Evolutionary conservation across 2,888 invertebrate genomes (phyloP), one percentile per base, ranked within the genome.

Genomic region (Pandemis corylana): DNA sequence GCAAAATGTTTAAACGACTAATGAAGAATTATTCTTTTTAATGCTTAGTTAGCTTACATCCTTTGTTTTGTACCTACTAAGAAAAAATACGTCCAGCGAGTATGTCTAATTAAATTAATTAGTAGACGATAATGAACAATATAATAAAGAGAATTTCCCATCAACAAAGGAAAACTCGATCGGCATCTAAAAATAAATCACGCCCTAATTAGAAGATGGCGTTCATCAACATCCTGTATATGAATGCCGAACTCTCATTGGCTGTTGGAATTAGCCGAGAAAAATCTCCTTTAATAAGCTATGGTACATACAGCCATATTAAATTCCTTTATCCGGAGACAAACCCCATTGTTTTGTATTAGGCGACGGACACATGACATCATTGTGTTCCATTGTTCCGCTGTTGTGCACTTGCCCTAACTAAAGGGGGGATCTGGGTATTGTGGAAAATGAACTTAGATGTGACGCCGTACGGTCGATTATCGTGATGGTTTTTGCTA

Each of bases 281-380:
- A 59, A 59, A 59, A 59, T 59, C 59, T 28, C 59, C 15, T 59
- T 59, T 59, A 56, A 66, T 66, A 67, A 67, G 53, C 53, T 13
- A 51, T 67, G 6, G 46, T 20, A 61, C 66, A 66, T 51, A 67
- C 42, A 41, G 28, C 56, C 36, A 68, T 15, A 67, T 53, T 51
- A 53, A 49, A 51, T 49, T 65, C 65, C 69, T 61, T 64, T 64
- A 61, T 61, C 69, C 69, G 42, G 56, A 70, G 53, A 74, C 65
- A 65, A 66, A 69, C 51, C 73, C 46, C 74, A 70, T 74, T 74
- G 74, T 74, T 66, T 74, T 69, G 65, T 51, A 72, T 72, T 74
- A 74, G 69, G 74, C 68, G 69, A 51, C 69, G 61, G 65, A 66
- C 69, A 66, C 74, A 70, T 51, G 53, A 67, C 53, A 36, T 68